phyloP scores from a whole-genome alignment of 2,888 invertebrate genomes.

The Candidula unifasciata region DNA sequence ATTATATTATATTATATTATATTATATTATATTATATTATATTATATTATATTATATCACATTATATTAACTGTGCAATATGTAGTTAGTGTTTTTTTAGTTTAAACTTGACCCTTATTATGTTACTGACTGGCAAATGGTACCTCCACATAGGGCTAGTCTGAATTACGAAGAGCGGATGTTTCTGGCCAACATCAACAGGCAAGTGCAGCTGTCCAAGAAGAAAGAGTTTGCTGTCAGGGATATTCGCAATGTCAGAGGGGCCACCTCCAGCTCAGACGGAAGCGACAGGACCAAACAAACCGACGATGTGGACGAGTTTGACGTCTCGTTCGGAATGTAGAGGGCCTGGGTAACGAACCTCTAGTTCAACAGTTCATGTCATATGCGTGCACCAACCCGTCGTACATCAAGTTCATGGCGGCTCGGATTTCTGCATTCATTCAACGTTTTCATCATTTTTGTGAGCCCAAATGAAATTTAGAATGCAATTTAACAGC shows the following conservation, averaged over 20 bases:
- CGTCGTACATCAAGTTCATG: neutral
- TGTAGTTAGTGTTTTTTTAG: too few species aligned
- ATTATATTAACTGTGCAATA: too few species aligned
- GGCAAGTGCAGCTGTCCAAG: constrained; percentile 44
- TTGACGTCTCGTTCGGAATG: constrained; percentile 16
- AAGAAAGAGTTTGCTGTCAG: constrained; percentile 46
- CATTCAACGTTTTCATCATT: neutral
- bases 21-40: too few species aligned
- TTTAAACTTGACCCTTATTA: too few species aligned
- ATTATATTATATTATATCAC: too few species aligned
- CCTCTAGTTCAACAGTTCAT: neutral
- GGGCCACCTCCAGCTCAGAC: constrained; percentile 34
- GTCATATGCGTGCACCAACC: neutral
- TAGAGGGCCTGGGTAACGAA: neutral
- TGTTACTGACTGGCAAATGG: neutral
- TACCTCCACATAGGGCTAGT: constrained; percentile 8
- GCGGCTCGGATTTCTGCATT: neutral
- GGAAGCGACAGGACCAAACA: constrained; percentile 33
- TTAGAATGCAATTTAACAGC: neutral
- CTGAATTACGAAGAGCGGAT: constrained; percentile 48
- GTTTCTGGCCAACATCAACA: constrained; percentile 46
- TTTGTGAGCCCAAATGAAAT: neutral
- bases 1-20: too few species aligned
- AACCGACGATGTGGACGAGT: constrained; percentile 38
- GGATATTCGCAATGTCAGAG: constrained; percentile 38